Conservation (phyloP, 2,113 vertebrate species). For the Trematomus loennbergii region DNA sequence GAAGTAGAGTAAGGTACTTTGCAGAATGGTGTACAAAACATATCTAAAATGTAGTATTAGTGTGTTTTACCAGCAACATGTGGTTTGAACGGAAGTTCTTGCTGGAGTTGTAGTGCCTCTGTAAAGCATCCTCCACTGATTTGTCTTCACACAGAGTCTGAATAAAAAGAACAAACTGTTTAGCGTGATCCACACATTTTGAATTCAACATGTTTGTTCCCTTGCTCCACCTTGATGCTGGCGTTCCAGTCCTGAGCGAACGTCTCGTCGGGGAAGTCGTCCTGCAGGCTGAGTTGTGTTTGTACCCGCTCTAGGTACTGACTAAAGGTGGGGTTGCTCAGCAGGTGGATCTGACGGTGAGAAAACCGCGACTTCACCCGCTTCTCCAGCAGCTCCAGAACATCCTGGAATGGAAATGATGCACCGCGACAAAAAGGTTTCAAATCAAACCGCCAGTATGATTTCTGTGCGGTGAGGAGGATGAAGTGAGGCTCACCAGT, state of each 20-base stretch:
- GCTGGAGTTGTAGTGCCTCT: conserved; percentile 87
- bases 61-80: conserved; percentile 84
- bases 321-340: conserved; percentile 86
- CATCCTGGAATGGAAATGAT: conserved; percentile 83
- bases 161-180: not conserved
- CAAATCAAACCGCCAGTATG: no score
- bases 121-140: conserved; percentile 83
- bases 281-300: conserved; percentile 87
- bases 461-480: not conserved
- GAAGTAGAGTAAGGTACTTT: no score
- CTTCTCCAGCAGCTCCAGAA: conserved; percentile 97
- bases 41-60: no score
- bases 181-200: not conserved
- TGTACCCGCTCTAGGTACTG: conserved; percentile 87
- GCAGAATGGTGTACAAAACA: no score
- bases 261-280: conserved; percentile 83
- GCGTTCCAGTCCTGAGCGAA: conserved; percentile 91
- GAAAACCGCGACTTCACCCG: conserved; percentile 98
- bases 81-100: conserved; percentile 91
- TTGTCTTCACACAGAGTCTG: conserved; percentile 88
- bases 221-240: conserved; percentile 83
- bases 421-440: no score
- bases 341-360: conserved; percentile 94
- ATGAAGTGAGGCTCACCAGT: conserved; percentile 82
- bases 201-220: not conserved